phyloP scores from a whole-genome alignment of 2,113 vertebrate species.

The Beaufortia kweichowensis region DNA sequence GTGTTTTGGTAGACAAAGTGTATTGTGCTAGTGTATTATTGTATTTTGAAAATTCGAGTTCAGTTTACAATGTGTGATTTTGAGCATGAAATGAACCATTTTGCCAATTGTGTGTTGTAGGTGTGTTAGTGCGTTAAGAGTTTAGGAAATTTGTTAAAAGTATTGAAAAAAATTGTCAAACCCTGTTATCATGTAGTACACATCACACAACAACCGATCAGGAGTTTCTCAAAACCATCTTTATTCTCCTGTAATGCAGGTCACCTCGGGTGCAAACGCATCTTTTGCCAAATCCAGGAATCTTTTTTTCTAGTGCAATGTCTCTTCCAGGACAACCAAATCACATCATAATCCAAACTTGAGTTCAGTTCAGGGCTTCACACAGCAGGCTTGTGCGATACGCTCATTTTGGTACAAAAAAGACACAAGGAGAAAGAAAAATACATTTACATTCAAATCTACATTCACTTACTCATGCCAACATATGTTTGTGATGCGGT shows the following conservation, averaged over 20 bases:
- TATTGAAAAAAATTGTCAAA: too few species aligned
- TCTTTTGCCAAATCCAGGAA: slow-evolving; percentile 20
- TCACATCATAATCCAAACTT: slow-evolving; percentile 45
- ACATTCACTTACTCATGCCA: slow-evolving; percentile 14
- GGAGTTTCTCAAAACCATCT: slow-evolving; percentile 72
- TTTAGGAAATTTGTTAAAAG: too few species aligned
- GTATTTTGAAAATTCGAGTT: too few species aligned
- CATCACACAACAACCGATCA: slow-evolving; percentile 9
- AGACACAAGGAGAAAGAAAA: neutral
- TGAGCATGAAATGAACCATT: too few species aligned
- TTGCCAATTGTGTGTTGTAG: too few species aligned
- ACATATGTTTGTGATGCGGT: neutral
- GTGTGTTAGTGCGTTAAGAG: too few species aligned
- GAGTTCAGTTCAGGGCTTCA: slow-evolving; percentile 20
- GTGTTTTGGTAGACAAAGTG: too few species aligned
- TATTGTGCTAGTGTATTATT: too few species aligned
- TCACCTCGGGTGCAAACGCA: slow-evolving; percentile 70
- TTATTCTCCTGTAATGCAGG: slow-evolving; percentile 71
- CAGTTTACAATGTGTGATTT: too few species aligned
- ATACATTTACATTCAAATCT: slow-evolving; percentile 17
- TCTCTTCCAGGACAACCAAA: slow-evolving; percentile 48
- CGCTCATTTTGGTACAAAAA: slow-evolving; percentile 42
- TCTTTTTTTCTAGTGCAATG: slow-evolving; percentile 49
- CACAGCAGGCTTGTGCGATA: slow-evolving; percentile 55
- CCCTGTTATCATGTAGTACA: too few species aligned